Base-by-base conservation (phyloP, 2,888 invertebrate genomes). In the Ectemnius continuus region DNA sequence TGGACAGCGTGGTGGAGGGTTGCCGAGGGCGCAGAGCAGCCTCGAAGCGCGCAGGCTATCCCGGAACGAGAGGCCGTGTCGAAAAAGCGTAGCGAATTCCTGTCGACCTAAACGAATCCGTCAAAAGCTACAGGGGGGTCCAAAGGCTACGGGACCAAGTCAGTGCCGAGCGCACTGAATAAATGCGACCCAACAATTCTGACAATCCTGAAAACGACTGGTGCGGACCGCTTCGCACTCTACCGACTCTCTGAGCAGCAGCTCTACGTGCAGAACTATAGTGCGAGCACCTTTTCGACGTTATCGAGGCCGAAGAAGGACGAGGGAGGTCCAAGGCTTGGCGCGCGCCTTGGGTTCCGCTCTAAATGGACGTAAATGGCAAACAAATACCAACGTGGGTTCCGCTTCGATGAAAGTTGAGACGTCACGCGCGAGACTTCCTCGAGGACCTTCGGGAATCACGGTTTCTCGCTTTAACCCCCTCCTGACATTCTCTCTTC, bases 31-130 rank as follows among this genome's bases (percentile, higher is more conserved):
- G 45, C 13, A n/a, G 14, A n/a, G 45, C 20, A 56, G 23, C 3
- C 18, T 70, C 46, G 58, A 70, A 64, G 56, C 23, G 59, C 23
- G 66, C 16, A 68, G 59, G 69, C 57, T 46, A 61, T 57, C 47
- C 67, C 26, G 58, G 46, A 67, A 73, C 75, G 83, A 80, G 76
- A 79, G 78, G 20, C 76, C 81, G 80, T 81, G 82, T 82, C 84
- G 85, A 86, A 88, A 85, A 84, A 86, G 88, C 89, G 87, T 87
- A 67, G 84, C 87, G 81, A 90, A 89, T 88, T 85, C 76, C 80
- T 86, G 84, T 86, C 86, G 84, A 89, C 87, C 88, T 84, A 85
- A 88, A 87, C 88, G 88, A 89, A 89, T 88, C 74, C 81, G 84
- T 87, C 82, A 86, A 88, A 83, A 86, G 79, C 87, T 65, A 79